phyloP scores from a whole-genome alignment of 2,888 invertebrate species.

The Platycheirus rosarum region DNA sequence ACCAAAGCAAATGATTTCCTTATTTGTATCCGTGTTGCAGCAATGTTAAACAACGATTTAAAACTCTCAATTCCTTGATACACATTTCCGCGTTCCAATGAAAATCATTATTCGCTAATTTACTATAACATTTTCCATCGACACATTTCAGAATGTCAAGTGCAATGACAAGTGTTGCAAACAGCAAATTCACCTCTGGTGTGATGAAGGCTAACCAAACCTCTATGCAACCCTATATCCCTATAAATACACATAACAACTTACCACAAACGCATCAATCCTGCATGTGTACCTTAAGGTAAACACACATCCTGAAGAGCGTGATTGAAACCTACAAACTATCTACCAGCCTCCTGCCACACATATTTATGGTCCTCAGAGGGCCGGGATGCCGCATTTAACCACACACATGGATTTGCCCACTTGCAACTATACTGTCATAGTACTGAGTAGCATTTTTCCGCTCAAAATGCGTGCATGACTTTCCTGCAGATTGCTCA shows the following conservation, averaged over 20 bases:
- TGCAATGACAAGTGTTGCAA: constrained; percentile 38
- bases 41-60: no score
- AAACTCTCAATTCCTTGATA: no score
- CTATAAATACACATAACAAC: no score
- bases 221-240: no score
- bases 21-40: no score
- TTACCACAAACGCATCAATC: constrained; percentile 8
- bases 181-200: constrained; percentile 16
- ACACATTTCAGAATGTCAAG: constrained; percentile 12
- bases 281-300: background rate
- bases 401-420: constrained; percentile 35
- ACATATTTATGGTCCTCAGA: constrained; percentile 42
- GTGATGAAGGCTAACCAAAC: background rate
- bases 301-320: constrained; percentile 39
- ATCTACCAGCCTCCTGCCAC: constrained; percentile 21
- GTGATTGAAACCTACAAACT: constrained; percentile 47
- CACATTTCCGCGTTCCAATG: no score
- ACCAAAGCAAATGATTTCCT: no score
- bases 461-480: constrained; percentile 55
- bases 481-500: constrained; percentile 52
- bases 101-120: constrained; percentile 11
- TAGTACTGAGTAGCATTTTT: constrained; percentile 52
- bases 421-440: constrained; percentile 1
- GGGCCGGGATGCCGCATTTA: constrained; percentile 32
- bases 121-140: no score